These are phyloP conservation scores for Octodonta nipae DNA, from an alignment of 2,888 invertebrate genomes.

Conservation along the genomic window DNA sequence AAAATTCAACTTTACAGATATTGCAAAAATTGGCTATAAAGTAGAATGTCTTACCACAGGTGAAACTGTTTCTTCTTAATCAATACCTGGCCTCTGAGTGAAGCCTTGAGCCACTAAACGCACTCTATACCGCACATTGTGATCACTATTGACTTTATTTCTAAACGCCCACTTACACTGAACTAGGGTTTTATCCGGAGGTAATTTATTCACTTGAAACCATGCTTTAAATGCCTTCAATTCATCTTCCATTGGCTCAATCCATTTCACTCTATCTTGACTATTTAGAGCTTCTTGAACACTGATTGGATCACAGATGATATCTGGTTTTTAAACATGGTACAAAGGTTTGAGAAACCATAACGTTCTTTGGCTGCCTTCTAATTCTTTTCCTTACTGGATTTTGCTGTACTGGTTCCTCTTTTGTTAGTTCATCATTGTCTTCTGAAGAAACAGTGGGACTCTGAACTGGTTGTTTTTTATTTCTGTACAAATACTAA, in stretches of 20 bases:
- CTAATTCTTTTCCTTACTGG: not conserved
- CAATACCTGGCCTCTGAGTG: slow-evolving; percentile 7
- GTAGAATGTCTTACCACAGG: slow-evolving; percentile 15
- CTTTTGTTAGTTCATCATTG: not conserved
- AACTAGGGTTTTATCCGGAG: slow-evolving; percentile 13
- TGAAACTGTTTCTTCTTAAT: slow-evolving; percentile 13
- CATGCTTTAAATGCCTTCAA: slow-evolving; percentile 12
- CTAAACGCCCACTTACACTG: slow-evolving; percentile 22
- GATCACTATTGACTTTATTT: slow-evolving; percentile 14
- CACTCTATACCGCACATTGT: slow-evolving; percentile 13
- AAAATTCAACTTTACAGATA: slow-evolving; percentile 14
- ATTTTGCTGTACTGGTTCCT: too few species aligned
- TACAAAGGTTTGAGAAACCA: not conserved
- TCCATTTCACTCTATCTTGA: slow-evolving; percentile 14
- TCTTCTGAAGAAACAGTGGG: too few species aligned
- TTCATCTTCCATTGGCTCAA: slow-evolving; percentile 15
- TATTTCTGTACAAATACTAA: too few species aligned
- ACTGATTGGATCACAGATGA: slow-evolving; percentile 8
- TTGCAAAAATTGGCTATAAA: slow-evolving; percentile 15
- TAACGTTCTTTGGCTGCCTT: not conserved
- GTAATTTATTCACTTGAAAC: slow-evolving; percentile 13
- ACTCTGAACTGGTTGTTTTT: too few species aligned
- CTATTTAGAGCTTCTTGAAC: slow-evolving; percentile 15
- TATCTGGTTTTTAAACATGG: not conserved
- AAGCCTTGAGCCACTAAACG: slow-evolving; percentile 18